phyloP scores from a whole-genome alignment of 2,113 vertebrate species.

The Siniperca chuatsi region DNA sequence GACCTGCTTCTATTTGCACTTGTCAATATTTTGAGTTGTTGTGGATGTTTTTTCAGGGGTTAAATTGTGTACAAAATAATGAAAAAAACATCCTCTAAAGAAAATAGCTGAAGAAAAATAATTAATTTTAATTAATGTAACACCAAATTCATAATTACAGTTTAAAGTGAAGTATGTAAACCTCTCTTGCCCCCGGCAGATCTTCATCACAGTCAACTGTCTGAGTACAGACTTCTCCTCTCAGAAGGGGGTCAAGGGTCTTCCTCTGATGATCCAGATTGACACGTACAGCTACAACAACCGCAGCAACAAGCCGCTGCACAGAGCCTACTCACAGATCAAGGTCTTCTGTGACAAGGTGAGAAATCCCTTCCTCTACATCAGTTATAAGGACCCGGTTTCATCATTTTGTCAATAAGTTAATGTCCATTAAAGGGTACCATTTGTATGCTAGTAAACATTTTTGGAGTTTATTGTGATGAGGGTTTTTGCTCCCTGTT shows the following conservation, averaged over 20 bases:
- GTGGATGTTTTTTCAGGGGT: not conserved
- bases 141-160: not conserved
- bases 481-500: not conserved
- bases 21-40: not conserved
- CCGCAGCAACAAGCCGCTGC: slow-evolving; percentile 97
- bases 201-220: slow-evolving; percentile 99
- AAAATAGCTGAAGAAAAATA: not conserved
- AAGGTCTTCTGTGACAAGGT: slow-evolving; percentile 99
- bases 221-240: slow-evolving; percentile 99
- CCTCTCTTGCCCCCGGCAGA: slow-evolving; percentile 78
- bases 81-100: not conserved
- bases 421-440: not conserved
- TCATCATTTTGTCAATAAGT: not conserved
- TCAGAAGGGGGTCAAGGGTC: slow-evolving; percentile 98
- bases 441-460: not conserved
- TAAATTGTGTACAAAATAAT: not conserved
- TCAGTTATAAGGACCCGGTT: not conserved
- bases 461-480: not conserved
- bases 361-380: slow-evolving; percentile 36
- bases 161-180: not conserved
- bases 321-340: slow-evolving; percentile 96
- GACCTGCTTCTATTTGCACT: not conserved
- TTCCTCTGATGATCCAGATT: slow-evolving; percentile 98
- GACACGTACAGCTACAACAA: slow-evolving; percentile 99
- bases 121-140: not conserved